A percentile compares a stretch with the other conserved stretches of the same genome.
Evolutionary conservation across 2,888 invertebrate species (phyloP).

Genomic region (Drosophila neutralis): DNA sequence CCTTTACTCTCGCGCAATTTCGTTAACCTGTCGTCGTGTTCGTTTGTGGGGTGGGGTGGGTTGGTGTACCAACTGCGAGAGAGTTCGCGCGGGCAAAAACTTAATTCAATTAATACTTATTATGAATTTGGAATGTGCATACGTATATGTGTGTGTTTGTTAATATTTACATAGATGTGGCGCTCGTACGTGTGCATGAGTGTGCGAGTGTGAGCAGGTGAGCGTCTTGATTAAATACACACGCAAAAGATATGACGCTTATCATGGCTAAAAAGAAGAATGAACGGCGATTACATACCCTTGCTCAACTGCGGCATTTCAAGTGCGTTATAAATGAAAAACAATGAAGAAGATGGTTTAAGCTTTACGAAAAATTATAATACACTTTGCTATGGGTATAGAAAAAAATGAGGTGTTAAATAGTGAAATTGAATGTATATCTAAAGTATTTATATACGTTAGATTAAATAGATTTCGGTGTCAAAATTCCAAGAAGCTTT

Average conservation of each 20-base stretch:
- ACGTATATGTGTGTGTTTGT: not conserved
- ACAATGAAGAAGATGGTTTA: too few species aligned
- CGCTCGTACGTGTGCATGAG: not conserved
- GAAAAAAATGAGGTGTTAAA: too few species aligned
- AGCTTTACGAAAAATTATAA: too few species aligned
- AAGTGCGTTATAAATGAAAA: too few species aligned
- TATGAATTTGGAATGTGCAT: constrained; percentile 18
- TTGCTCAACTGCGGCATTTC: not conserved
- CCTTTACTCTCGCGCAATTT: constrained; percentile 13
- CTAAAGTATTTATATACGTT: too few species aligned
- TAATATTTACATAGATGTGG: not conserved
- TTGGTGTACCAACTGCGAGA: constrained; percentile 14
- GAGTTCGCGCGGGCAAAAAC: constrained; percentile 5
- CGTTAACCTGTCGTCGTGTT: constrained; percentile 27
- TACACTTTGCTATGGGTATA: too few species aligned
- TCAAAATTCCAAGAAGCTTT: not conserved
- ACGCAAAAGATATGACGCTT: constrained; percentile 23
- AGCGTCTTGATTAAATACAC: constrained; percentile 40
- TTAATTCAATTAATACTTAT: constrained; percentile 50
- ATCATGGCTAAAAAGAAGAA: constrained; percentile 1
- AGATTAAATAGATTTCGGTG: not conserved
- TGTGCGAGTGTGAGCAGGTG: constrained; percentile 24
- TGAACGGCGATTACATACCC: not conserved
- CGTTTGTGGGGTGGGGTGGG: not conserved
- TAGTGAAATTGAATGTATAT: too few species aligned